These are phyloP conservation scores for Pristis pectinata DNA, from an alignment of 2,797 vertebrate species.

Conservation along the genomic window DNA sequence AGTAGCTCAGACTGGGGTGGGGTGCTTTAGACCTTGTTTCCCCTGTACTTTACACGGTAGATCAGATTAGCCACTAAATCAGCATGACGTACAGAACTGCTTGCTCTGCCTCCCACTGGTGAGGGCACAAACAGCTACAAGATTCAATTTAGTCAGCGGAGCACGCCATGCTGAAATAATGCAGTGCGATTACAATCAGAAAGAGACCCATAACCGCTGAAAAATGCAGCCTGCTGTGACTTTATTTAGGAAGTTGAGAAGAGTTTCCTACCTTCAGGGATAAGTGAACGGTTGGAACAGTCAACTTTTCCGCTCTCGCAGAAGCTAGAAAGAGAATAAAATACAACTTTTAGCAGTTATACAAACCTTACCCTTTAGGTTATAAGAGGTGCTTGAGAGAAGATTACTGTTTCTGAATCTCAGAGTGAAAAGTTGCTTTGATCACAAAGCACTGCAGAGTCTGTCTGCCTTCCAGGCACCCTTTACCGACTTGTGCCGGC, in stretches of 20 bases:
- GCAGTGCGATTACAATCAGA: too few species aligned
- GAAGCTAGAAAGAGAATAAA: background rate
- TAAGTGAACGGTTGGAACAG: background rate
- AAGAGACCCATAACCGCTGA: too few species aligned
- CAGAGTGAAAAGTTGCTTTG: background rate
- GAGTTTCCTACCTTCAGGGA: background rate
- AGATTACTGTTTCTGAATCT: background rate
- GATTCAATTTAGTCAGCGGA: too few species aligned
- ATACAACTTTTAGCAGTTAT: background rate
- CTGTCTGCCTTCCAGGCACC: background rate
- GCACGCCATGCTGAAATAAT: too few species aligned
- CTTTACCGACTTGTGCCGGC: background rate
- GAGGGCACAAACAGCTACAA: too few species aligned
- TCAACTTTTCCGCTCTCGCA: constrained; percentile 7
- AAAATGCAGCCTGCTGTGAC: too few species aligned
- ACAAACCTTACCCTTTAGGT: background rate
- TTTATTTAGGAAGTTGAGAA: background rate
- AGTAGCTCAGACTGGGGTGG: too few species aligned
- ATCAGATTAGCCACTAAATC: too few species aligned
- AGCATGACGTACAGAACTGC: too few species aligned
- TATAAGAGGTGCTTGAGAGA: background rate
- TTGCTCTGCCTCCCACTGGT: too few species aligned
- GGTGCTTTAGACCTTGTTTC: too few species aligned
- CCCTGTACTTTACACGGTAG: too few species aligned
- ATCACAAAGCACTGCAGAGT: background rate